Base-by-base conservation (phyloP, 2,888 invertebrate genomes). In the Amphiduros pacificus region DNA sequence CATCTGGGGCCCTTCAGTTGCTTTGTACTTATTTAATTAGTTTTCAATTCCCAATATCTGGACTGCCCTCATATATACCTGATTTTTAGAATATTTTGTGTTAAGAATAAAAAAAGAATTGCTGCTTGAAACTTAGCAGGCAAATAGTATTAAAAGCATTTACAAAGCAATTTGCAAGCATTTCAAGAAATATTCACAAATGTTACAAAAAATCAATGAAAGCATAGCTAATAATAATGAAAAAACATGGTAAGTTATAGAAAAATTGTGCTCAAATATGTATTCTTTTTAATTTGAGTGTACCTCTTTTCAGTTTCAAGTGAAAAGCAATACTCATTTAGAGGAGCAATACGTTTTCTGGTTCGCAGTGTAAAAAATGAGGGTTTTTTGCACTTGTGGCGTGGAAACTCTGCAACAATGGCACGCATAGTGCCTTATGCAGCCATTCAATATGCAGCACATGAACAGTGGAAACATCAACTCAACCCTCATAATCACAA, bases 331-430 rank as follows among this genome's bases (percentile, higher is more conserved):
- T 86, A 85, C 72, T 84, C 85, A 11, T 78, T 83, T 62, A 73
- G 76, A 63, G 81, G 81, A 50, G 86, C 85, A 2, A 61, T 84
- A 20, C 73, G 76, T 55, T 87, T 87, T 71, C 74, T 87, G 11
- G 70, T 74, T 31, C 71, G 82, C 26, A 90, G 91, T 22, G 90
- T 90, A 68, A 86, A 85, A 69, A 86, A 86, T 20, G 91, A 95
- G 77, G 98, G 99, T 1, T 84, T 92, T 55, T 70, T 88, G 14
- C 91, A 93, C 61, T 83, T 99, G 73, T 99, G 96, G 96, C 87
- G 98, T 57, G 99, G 99, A 2, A 99, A 99, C 87, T 93, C 94
- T 69, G 99, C 99, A 3, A 98, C 97, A 0, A 94, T 99, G 94
- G 94, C 93, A 20, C 87, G 98, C 61, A 96, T 99, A 65, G 87